phyloP scores from a whole-genome alignment of 2,888 invertebrate species.

The Nomada ruficornis region DNA sequence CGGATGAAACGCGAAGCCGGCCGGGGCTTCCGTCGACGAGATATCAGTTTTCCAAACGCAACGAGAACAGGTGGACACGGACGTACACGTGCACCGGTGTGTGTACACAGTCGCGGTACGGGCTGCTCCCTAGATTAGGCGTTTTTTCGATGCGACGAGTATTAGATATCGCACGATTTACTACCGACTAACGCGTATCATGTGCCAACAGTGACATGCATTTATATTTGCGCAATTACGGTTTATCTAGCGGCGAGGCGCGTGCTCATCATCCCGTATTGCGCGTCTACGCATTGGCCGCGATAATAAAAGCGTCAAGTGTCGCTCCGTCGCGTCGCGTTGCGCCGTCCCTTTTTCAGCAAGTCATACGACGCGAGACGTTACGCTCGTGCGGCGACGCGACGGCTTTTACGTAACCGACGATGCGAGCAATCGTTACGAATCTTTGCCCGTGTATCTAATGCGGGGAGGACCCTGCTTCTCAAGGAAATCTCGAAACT shows the following conservation, averaged over 20 bases:
- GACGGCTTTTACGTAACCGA: conserved; percentile 12
- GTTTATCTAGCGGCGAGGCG: conserved; percentile 50
- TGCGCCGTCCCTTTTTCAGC: conserved; percentile 7
- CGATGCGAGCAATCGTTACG: background rate
- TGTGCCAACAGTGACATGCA: conserved; percentile 58
- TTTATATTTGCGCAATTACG: conserved; percentile 58
- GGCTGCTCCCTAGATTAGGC: conserved; percentile 32
- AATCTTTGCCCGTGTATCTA: background rate
- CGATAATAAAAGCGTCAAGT: conserved; percentile 45
- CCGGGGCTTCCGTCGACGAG: background rate
- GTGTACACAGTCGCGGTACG: background rate
- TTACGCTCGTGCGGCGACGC: background rate
- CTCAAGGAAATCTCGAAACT: background rate
- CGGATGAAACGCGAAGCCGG: background rate
- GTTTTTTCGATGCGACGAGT: conserved; percentile 20
- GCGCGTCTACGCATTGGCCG: conserved; percentile 49
- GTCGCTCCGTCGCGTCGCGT: conserved; percentile 23
- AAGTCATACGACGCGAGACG: conserved; percentile 6
- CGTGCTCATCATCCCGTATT: conserved; percentile 38
- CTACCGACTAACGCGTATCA: conserved; percentile 49
- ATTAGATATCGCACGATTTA: conserved; percentile 44
- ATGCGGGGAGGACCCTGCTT: background rate
- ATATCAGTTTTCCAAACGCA: conserved; percentile 18
- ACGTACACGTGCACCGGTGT: background rate
- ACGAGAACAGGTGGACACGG: conserved; percentile 15